Evolutionary conservation across 1,140 invertebrate genomes (phyloP).

Genomic region (Pachyrhynchus sulphureomaculatus): DNA sequence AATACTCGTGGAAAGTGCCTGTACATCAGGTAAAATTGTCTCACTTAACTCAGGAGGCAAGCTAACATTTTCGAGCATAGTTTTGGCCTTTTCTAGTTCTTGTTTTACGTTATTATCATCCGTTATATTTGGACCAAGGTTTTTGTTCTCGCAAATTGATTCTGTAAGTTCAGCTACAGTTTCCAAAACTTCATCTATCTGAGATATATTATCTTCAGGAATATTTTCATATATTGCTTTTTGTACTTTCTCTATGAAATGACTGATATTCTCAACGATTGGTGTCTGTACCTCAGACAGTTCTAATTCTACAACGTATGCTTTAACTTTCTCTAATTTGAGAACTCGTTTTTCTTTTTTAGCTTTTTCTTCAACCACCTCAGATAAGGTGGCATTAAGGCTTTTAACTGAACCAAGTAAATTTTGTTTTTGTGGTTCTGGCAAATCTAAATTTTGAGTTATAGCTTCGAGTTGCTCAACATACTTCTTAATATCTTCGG

Average conservation of each 20-base stretch:
- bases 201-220: neutral
- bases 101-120: conserved; percentile 6
- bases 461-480: neutral
- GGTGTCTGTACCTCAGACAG: conserved; percentile 3
- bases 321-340: conserved; percentile 16
- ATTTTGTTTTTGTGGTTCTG: neutral
- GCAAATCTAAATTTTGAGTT: neutral
- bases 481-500: neutral
- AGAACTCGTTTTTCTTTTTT: neutral
- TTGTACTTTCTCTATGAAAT: conserved; percentile 6
- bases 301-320: conserved; percentile 15
- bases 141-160: neutral
- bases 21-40: neutral
- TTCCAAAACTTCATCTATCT: conserved; percentile 16
- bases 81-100: conserved; percentile 9
- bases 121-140: neutral
- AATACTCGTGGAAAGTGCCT: conserved; percentile 11
- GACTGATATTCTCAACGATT: conserved; percentile 4
- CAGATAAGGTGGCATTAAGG: neutral
- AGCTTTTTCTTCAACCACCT: neutral
- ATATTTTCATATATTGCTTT: neutral
- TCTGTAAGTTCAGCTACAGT: conserved; percentile 16
- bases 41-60: conserved; percentile 2
- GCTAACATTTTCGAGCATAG: neutral
- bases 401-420: neutral